phyloP scores from a whole-genome alignment of 2,797 vertebrate genomes.

The Sebastes diploproa region DNA sequence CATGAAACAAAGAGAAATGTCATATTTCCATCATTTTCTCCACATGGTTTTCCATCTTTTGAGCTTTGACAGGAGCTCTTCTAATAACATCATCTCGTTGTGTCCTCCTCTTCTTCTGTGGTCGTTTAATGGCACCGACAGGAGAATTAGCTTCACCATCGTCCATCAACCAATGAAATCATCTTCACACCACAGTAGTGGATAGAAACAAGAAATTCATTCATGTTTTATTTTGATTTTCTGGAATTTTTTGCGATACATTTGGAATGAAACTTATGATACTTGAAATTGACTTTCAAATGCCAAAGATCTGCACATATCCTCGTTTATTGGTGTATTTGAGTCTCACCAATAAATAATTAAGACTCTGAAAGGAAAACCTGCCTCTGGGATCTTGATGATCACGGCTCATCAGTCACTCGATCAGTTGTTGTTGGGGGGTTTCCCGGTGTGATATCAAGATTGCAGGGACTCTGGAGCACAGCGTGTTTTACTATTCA shows the following conservation, averaged over 20 bases:
- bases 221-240: not conserved
- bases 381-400: not conserved
- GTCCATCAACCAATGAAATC: no score
- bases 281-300: not conserved
- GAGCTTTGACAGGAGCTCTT: no score
- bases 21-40: no score
- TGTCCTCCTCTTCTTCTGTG: not conserved
- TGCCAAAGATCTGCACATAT: not conserved
- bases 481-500: constrained; percentile 5
- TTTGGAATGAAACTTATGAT: not conserved
- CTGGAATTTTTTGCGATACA: not conserved
- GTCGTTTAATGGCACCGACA: not conserved
- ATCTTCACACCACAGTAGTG: not conserved
- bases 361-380: not conserved
- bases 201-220: not conserved
- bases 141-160: no score
- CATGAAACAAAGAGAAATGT: no score
- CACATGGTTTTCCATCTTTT: no score
- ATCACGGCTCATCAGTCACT: constrained; percentile 24
- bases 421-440: not conserved
- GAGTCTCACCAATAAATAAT: not conserved
- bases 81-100: not conserved
- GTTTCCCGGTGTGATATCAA: not conserved
- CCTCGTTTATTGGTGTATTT: not conserved
- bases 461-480: not conserved